Conservation (phyloP, 2,888 invertebrate species). For the Bimastos eiseni region DNA sequence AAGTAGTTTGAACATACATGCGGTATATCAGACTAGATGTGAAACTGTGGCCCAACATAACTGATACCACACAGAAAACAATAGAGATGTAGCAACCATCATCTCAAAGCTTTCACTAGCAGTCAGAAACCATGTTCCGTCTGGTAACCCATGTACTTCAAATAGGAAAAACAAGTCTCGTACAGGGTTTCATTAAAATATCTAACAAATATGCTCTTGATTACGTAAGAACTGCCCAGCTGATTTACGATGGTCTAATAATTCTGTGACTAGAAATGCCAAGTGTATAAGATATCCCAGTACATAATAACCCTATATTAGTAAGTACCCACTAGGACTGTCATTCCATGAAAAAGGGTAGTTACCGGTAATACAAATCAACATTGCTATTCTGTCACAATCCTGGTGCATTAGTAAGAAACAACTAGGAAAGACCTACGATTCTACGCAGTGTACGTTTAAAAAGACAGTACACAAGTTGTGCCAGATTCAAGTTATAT, state of each 20-base stretch:
- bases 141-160: no score
- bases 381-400: background rate
- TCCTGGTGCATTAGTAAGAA: background rate
- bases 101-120: no score
- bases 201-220: background rate
- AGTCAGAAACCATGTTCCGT: no score
- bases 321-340: background rate
- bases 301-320: background rate
- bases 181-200: no score
- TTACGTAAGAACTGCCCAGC: background rate
- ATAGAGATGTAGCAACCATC: no score
- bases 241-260: background rate
- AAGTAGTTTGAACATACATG: no score
- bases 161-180: no score
- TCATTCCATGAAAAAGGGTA: background rate
- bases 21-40: no score
- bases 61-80: no score
- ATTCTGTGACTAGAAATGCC: background rate
- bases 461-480: background rate
- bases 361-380: background rate
- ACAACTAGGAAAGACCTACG: background rate
- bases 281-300: background rate
- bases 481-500: background rate
- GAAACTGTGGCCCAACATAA: no score
- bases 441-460: background rate